Base-by-base conservation (phyloP, 1,140 invertebrate genomes). In the Drosophila grimshawi region DNA sequence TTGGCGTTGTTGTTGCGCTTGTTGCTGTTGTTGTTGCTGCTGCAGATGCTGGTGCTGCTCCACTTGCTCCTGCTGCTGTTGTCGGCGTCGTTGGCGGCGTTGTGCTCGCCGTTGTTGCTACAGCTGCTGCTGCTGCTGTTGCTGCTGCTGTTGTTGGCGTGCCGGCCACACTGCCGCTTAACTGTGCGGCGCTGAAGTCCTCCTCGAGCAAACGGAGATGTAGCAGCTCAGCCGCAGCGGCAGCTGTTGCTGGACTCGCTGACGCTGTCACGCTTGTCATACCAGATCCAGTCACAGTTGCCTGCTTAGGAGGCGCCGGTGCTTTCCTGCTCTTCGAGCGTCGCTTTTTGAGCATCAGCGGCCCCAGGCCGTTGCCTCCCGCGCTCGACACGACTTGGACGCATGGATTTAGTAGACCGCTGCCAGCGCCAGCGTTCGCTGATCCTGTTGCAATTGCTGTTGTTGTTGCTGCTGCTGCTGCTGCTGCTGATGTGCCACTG, bases 241-340 rank as follows among this genome's bases (percentile, higher is more conserved):
- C n/a, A 19, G 61, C 43, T 41, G 37, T 33, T n/a, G 32, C 4
- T 43, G 65, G 66, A 19, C 10, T 35, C 33, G 29, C 80, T 86
- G 86, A 81, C 85, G 80, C 85, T 86, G 67, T 56, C 78, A 71
- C 62, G 68, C 70, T 75, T 45, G 73, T 76, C 88, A 55, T 90
- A 80, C 81, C 81, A 86, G 86, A 82, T 88, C 85, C 83, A 76
- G 69, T 55, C 43, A 5, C 66, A 53, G 56, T 43, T 82, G 90
- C 72, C 81, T 92, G 91, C 89, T 92, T 92, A 73, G 94, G 94
- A 29, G 94, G 94, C 45, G 94, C 93, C 41, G 95, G 95, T 63
- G 95, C 95, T 29, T 94, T 94, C 46, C 95, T 93, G 76, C 95
- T 96, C 93, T 96, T 96, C 80, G 95, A 95, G 64, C 95, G 93